Evolutionary conservation across 2,888 invertebrate species (phyloP).

Genomic region (Caenorhabditis sp.): DNA sequence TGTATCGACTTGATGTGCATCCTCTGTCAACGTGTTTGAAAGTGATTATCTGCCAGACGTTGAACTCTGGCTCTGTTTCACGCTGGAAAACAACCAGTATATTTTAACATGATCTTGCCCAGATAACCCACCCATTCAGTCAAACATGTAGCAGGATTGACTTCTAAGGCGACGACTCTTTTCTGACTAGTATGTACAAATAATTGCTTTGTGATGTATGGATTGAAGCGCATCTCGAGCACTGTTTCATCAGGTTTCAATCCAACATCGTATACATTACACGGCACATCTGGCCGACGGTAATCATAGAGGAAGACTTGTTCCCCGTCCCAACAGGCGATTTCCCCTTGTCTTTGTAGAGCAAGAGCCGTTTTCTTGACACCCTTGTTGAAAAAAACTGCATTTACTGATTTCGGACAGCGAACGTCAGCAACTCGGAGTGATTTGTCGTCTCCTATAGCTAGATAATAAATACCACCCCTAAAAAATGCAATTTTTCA

Average conservation of each 20-base stretch:
- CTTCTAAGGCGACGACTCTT: conserved; percentile 24
- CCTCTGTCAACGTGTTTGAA: conserved; percentile 60
- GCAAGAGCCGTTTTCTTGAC: conserved; percentile 36
- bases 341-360: conserved; percentile 26
- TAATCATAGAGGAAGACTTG: conserved; percentile 47
- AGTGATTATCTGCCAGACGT: conserved; percentile 35
- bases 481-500: conserved; percentile 10
- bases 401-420: conserved; percentile 32
- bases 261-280: conserved; percentile 17
- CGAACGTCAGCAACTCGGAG: conserved; percentile 50
- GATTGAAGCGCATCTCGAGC: conserved; percentile 50
- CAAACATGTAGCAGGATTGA: conserved; percentile 14
- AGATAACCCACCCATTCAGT: conserved; percentile 10
- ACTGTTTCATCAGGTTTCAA: conserved; percentile 3
- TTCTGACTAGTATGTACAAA: conserved; percentile 47
- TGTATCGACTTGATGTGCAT: conserved; percentile 29
- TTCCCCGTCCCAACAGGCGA: conserved; percentile 42
- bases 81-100: conserved; percentile 5
- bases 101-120: too few species aligned
- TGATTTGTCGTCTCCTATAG: conserved; percentile 43
- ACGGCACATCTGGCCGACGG: conserved; percentile 42
- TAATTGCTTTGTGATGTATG: conserved; percentile 48
- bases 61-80: neutral
- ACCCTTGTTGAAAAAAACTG: conserved; percentile 49
- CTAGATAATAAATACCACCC: conserved; percentile 30